These are phyloP conservation scores for Deroplatys truncata DNA, from an alignment of 2,888 invertebrate genomes.

Conservation along the genomic window DNA sequence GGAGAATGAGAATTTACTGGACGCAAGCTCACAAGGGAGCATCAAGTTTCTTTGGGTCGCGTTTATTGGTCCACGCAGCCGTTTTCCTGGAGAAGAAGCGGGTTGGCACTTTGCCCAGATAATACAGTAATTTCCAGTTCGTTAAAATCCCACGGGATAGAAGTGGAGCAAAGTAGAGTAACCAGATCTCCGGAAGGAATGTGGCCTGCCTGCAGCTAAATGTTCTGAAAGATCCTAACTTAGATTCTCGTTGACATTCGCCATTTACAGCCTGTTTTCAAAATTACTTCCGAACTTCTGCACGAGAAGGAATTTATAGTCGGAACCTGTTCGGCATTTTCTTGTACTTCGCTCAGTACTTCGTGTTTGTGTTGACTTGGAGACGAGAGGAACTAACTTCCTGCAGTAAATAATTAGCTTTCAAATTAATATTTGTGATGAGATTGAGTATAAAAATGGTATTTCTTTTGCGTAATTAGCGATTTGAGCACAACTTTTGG, in stretches of 20 bases:
- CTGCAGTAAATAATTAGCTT: too few species aligned
- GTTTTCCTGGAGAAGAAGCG: not conserved
- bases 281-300: not conserved
- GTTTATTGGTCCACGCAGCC: not conserved
- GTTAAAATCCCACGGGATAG: constrained; percentile 4
- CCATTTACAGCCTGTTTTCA: not conserved
- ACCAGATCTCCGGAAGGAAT: not conserved
- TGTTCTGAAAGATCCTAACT: not conserved
- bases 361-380: too few species aligned
- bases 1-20: not conserved
- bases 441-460: too few species aligned
- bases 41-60: not conserved
- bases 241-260: not conserved
- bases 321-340: not conserved
- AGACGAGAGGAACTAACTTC: too few species aligned
- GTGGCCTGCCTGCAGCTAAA: not conserved
- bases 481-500: too few species aligned
- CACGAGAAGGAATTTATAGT: not conserved
- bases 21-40: not conserved
- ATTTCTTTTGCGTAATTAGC: too few species aligned
- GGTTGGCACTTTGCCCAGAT: constrained; percentile 16
- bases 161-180: not conserved
- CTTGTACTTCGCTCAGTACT: too few species aligned
- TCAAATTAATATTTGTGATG: too few species aligned
- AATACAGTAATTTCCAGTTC: constrained; percentile 18